Percentiles rank a stretch among this genome's conserved stretches.
Conservation (phyloP, 2,797 vertebrate species). For the Peromyscus attwateri region DNA sequence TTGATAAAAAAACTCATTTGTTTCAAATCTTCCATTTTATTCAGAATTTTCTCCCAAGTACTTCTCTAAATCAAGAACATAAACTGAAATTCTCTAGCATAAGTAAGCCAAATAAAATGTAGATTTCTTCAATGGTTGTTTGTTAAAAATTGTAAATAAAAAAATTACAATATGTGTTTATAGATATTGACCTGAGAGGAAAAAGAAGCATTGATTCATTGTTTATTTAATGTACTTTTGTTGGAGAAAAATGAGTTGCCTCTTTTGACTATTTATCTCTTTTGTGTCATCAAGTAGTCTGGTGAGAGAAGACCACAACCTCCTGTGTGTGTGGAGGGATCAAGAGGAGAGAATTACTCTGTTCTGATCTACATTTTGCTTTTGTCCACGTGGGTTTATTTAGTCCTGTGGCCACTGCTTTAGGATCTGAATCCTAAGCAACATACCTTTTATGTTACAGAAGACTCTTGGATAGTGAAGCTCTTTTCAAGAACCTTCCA, state of each 20-base stretch:
- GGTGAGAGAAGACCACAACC: not conserved
- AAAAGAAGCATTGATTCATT: not conserved
- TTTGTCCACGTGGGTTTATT: not conserved
- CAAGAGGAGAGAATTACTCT: rapidly evolving
- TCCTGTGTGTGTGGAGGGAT: not conserved
- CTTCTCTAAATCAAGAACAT: not conserved
- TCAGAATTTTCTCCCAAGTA: not conserved
- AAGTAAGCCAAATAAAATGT: conserved; percentile 6
- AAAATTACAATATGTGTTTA: not conserved
- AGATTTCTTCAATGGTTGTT: not conserved
- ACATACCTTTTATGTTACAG: not conserved
- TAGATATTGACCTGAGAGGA: not conserved
- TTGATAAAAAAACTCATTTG: not conserved
- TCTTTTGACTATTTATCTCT: not conserved
- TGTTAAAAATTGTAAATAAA: conserved; percentile 20
- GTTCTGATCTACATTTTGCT: not conserved
- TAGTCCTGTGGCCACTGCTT: not conserved
- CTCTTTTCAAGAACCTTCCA: not conserved
- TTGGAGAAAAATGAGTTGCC: not conserved
- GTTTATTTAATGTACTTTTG: not conserved
- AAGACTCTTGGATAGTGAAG: not conserved
- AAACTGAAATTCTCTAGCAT: not conserved
- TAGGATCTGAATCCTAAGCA: not conserved
- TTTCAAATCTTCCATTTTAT: conserved; percentile 8
- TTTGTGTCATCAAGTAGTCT: not conserved